These are phyloP conservation scores for Coracias cyanogaster DNA, from an alignment of 2,797 vertebrate species.

Conservation along the genomic window DNA sequence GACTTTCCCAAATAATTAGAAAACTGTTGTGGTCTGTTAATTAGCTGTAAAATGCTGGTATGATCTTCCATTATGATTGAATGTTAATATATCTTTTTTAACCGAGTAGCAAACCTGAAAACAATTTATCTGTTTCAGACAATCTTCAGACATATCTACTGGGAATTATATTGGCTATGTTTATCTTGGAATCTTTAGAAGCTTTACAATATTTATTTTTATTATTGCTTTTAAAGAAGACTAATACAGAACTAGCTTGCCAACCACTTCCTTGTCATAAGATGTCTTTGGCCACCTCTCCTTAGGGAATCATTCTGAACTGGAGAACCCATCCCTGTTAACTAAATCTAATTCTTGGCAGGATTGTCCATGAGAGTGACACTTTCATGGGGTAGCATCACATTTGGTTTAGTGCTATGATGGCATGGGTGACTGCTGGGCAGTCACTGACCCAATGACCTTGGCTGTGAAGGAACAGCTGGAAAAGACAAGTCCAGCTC, in stretches of 20 bases:
- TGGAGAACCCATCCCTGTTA: neutral
- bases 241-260: neutral
- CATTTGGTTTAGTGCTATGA: neutral
- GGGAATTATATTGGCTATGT: neutral
- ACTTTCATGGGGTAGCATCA: neutral
- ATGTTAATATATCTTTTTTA: neutral
- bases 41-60: neutral
- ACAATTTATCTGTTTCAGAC: neutral
- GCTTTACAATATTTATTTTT: neutral
- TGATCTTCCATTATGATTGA: neutral
- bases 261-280: neutral
- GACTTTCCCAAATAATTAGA: neutral
- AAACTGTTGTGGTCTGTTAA: neutral
- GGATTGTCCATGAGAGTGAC: neutral
- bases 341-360: neutral
- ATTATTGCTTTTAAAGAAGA: neutral
- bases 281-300: neutral
- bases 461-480: neutral
- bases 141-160: neutral
- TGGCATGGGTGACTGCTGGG: neutral
- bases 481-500: neutral
- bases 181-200: neutral
- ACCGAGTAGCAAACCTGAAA: neutral
- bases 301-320: neutral
- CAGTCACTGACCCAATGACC: neutral